A percentile compares a stretch with the other conserved stretches of the same genome.
These are phyloP conservation scores for Muscicapa striata DNA, from an alignment of 2,797 vertebrate genomes.

Conservation along the genomic window DNA sequence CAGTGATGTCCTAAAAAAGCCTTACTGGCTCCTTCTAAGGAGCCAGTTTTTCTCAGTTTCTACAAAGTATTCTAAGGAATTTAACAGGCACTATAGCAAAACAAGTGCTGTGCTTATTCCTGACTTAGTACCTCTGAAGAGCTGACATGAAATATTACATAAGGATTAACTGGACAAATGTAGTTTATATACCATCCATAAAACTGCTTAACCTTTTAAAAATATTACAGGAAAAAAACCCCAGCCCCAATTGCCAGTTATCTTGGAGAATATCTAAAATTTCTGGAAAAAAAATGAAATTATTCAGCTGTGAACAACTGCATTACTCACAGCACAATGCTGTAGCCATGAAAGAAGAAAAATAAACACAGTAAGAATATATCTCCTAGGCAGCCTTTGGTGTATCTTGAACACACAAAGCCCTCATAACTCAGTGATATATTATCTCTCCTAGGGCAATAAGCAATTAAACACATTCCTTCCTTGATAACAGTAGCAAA, in stretches of 20 bases:
- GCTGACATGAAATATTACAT: not conserved
- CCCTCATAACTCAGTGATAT: not conserved
- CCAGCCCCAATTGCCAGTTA: not conserved
- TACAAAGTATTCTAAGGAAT: not conserved
- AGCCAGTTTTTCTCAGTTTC: not conserved
- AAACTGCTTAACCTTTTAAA: not conserved
- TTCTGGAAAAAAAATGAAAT: not conserved
- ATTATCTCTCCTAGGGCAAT: not conserved
- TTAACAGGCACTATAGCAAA: not conserved
- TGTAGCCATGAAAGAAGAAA: not conserved
- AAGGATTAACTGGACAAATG: constrained; percentile 13
- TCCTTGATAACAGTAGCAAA: not conserved
- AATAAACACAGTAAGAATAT: not conserved
- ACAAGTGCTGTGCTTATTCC: not conserved
- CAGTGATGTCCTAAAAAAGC: not conserved
- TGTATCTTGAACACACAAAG: not conserved
- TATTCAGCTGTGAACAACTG: not conserved
- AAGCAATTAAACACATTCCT: constrained; percentile 22
- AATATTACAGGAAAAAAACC: not conserved
- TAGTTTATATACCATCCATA: not conserved
- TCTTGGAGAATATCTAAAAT: not conserved
- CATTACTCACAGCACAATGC: not conserved
- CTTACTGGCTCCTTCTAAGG: not conserved
- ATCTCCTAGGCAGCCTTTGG: not conserved
- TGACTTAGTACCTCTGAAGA: not conserved